phyloP scores from a whole-genome alignment of 2,113 vertebrate species.

The Leptocoma aspasia region DNA sequence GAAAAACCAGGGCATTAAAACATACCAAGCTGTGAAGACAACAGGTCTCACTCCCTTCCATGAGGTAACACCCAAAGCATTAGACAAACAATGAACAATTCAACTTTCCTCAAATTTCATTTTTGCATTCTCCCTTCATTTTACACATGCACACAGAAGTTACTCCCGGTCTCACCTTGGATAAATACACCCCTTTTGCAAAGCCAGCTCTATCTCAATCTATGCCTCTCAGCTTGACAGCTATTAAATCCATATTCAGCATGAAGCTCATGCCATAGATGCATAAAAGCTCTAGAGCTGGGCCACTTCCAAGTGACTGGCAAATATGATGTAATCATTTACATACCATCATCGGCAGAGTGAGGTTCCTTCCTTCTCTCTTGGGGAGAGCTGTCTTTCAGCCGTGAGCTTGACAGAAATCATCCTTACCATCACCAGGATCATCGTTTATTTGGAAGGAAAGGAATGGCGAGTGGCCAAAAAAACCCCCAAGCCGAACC shows the following conservation, averaged over 20 bases:
- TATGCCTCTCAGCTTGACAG: constrained; percentile 3
- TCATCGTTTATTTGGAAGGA: not conserved
- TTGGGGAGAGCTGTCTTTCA: constrained; percentile 43
- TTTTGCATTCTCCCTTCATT: not conserved
- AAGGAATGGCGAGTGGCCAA: not conserved
- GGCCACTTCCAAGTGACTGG: constrained; percentile 39
- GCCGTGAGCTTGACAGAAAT: constrained; percentile 3
- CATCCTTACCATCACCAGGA: not conserved
- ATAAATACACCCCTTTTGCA: not conserved
- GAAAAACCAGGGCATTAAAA: not conserved
- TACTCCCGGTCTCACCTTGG: not conserved
- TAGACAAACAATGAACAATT: not conserved
- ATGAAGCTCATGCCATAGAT: constrained; percentile 5
- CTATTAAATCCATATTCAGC: constrained; percentile 27
- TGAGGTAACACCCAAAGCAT: not conserved
- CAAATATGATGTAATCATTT: constrained; percentile 48
- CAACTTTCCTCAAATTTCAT: not conserved
- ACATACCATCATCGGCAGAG: constrained; percentile 28
- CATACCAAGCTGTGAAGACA: not conserved
- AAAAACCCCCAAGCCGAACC: not conserved
- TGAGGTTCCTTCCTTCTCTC: constrained; percentile 40
- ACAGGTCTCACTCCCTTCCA: not conserved
- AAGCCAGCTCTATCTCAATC: not conserved
- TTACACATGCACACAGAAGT: not conserved
- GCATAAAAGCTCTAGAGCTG: constrained; percentile 31